Evolutionary conservation across 2,113 vertebrate genomes (phyloP), one percentile per base, ranked within the genome.

Genomic region (Scomber colias): DNA sequence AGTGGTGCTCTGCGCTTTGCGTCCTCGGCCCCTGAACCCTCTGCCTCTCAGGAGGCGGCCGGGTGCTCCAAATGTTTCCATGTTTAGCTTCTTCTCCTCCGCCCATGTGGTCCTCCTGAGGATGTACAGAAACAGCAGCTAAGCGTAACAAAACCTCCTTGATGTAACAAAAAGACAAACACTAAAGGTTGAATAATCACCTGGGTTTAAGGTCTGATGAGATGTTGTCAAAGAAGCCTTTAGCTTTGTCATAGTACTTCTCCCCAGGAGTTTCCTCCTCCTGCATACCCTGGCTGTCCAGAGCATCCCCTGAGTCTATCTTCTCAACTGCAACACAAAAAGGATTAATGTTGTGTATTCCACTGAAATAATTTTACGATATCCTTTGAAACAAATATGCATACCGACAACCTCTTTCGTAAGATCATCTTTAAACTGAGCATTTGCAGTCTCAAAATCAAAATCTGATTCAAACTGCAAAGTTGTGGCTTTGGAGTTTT

Each of bases 141-240:
- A 7, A 50, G 4, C 21, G 21, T 14, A 0, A 14, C 15, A 79
- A 30, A 40, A 30, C 14, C 40, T 11, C 0, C 53, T 27, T n/a
- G 2, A 67, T 0, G 3, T 17, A 24, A 21, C 11, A 64, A 16
- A 35, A n/a, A 44, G 3, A 15, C 3, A 3, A 54, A 14, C 0
- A 0, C 17, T 3, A 46, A 2, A 9, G 0, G 4, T 27, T 13
- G 7, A 11, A 45, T 17, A 11, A 17, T 73, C 40, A 99, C 98
- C 97, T 97, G 53, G 96, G 95, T 72, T 97, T 97, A 54, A 97
- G 95, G 69, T 99, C 98, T 21, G 97, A 97, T 19, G 98, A 98
- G 89, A 99, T 96, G 82, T 98, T 99, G 92, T 99, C 98, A 54
- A 98, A 99, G 94, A 99, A 99, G 21, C 97, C 97, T 90, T 99